A percentile compares a stretch with the other conserved stretches of the same genome.
Conservation (phyloP, 2,797 vertebrate genomes). For the Orientallactaga sibirica region DNA sequence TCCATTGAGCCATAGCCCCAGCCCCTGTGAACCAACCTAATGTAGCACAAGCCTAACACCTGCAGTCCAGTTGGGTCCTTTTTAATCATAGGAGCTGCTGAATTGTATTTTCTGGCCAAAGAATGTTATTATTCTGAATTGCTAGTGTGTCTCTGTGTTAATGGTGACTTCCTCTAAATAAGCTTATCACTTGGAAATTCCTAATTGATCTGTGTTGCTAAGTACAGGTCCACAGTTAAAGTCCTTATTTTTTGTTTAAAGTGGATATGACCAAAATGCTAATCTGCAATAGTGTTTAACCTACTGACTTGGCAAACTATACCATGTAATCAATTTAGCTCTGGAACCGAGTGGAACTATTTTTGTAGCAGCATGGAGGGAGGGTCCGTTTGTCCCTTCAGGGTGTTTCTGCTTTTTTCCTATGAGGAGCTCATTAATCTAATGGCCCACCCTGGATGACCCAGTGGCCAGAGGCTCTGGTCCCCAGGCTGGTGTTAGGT, state of each 20-base stretch:
- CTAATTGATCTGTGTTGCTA: constrained; percentile 41
- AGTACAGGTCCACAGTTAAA: constrained; percentile 42
- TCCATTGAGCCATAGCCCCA: background rate
- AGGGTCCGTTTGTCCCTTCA: background rate
- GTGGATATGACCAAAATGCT: constrained; percentile 62
- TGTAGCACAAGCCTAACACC: background rate
- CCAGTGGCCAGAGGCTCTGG: background rate
- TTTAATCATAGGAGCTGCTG: constrained; percentile 33
- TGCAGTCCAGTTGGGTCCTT: background rate
- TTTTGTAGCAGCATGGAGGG: constrained; percentile 51
- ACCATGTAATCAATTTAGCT: constrained; percentile 47
- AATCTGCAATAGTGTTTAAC: constrained; percentile 66
- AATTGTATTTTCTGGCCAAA: constrained; percentile 52
- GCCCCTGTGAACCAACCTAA: background rate
- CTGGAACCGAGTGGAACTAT: constrained; percentile 35
- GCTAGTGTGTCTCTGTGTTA: constrained; percentile 37
- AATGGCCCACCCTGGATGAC: background rate
- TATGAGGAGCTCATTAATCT: constrained; percentile 52
- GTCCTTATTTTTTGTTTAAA: constrained; percentile 70
- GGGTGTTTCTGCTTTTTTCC: constrained; percentile 33
- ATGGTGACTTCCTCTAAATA: constrained; percentile 66
- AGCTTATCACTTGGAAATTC: constrained; percentile 65
- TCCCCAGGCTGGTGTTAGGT: constrained; percentile 10
- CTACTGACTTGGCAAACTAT: constrained; percentile 53
- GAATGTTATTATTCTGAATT: constrained; percentile 25